phyloP scores from a whole-genome alignment of 2,113 vertebrate species.

The Macquaria australasica region DNA sequence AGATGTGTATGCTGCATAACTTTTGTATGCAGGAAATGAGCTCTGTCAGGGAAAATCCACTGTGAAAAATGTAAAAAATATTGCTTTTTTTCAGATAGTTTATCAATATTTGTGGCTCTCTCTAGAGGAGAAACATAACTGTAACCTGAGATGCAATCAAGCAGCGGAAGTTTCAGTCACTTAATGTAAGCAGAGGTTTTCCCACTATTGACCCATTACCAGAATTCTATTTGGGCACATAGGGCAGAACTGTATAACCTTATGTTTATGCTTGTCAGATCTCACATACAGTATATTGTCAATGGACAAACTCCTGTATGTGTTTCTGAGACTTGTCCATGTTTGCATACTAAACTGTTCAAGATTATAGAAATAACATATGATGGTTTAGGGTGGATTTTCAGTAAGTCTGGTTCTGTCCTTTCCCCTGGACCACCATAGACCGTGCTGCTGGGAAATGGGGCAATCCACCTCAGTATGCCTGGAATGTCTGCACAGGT shows the following conservation, averaged over 20 bases:
- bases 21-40: slow-evolving; percentile 35
- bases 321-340: background rate
- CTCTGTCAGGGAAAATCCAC: slow-evolving; percentile 15
- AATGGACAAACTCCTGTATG: background rate
- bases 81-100: slow-evolving; percentile 4
- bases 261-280: background rate
- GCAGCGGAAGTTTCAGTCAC: slow-evolving; percentile 1
- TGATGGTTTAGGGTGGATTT: slow-evolving; percentile 21
- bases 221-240: slow-evolving; percentile 3
- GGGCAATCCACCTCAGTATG: slow-evolving; percentile 57
- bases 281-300: background rate
- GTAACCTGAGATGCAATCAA: background rate
- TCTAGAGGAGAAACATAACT: background rate
- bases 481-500: slow-evolving; percentile 72
- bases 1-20: background rate
- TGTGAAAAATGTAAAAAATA: slow-evolving; percentile 16
- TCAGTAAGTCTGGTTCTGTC: slow-evolving; percentile 10
- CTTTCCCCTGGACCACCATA: background rate
- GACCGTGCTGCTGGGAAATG: slow-evolving; percentile 41
- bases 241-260: background rate
- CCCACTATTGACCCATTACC: background rate
- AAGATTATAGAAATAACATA: slow-evolving; percentile 3
- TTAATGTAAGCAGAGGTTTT: background rate
- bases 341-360: background rate
- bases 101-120: background rate